Evolutionary conservation across 2,797 vertebrate species (phyloP).

Genomic region (Gymnoscopelus microlampas): DNA sequence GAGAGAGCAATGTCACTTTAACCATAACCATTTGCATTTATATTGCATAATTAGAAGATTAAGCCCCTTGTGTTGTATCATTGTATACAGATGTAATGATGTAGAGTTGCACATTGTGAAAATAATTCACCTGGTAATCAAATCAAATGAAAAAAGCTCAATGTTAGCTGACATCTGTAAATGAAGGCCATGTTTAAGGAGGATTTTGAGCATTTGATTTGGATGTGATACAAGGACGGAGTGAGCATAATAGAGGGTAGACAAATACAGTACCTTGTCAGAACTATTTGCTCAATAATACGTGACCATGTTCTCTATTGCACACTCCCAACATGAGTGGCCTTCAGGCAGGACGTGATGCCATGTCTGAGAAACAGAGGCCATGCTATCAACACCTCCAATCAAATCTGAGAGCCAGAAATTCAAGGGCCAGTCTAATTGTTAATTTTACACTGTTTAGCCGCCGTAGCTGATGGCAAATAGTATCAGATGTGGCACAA

Average conservation of each 20-base stretch:
- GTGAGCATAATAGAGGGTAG: conserved; percentile 33
- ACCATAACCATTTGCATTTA: conserved; percentile 63
- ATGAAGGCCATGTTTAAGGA: conserved; percentile 20
- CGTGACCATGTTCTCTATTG: conserved; percentile 20
- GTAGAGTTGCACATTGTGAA: conserved; percentile 49
- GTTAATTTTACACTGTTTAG: conserved; percentile 86
- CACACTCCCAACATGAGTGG: conserved; percentile 32
- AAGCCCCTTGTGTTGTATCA: conserved; percentile 38
- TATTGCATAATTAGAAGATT: conserved; percentile 62
- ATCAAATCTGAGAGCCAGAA: conserved; percentile 83
- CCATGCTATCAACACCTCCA: conserved; percentile 70
- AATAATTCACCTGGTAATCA: conserved; percentile 45
- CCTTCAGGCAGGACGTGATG: conserved; percentile 58
- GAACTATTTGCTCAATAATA: conserved; percentile 59
- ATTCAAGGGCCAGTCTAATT: conserved; percentile 77
- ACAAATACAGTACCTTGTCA: conserved; percentile 27
- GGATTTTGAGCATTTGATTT: conserved; percentile 35
- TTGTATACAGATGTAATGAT: conserved; percentile 42
- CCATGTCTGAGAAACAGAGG: conserved; percentile 27
- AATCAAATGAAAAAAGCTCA: conserved; percentile 38
- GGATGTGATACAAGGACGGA: conserved; percentile 18
- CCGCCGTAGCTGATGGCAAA: conserved; percentile 77
- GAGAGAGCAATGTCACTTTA: conserved; percentile 51
- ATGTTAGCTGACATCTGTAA: conserved; percentile 20
- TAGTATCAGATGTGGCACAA: conserved; percentile 86